Conservation (phyloP, 2,888 invertebrate genomes). For the Brachyptera risi region DNA sequence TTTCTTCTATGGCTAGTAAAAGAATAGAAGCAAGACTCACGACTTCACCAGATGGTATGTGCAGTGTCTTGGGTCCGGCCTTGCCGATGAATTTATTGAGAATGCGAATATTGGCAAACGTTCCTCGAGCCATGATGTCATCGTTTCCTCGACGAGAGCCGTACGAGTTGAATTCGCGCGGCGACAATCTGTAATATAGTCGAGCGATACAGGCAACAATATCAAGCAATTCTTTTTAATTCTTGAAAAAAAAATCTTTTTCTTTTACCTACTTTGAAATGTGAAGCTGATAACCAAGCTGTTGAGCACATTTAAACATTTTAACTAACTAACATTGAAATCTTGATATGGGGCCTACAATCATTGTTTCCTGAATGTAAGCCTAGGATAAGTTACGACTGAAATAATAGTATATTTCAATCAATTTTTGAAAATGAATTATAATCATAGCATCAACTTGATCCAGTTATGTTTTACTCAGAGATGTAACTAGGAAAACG, state of each 20-base stretch:
- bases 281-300: not conserved
- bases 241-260: too few species aligned
- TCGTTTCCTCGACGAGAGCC: constrained; percentile 97
- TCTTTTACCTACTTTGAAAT: too few species aligned
- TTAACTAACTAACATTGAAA: not conserved
- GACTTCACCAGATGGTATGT: constrained; percentile 82
- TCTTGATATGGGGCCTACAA: not conserved
- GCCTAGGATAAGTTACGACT: too few species aligned
- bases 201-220: constrained; percentile 29
- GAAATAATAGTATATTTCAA: too few species aligned
- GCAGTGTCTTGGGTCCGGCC: constrained; percentile 80
- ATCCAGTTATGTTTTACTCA: too few species aligned
- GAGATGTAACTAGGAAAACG: too few species aligned
- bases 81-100: constrained; percentile 81
- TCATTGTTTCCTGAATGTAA: too few species aligned
- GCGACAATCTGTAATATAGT: constrained; percentile 76
- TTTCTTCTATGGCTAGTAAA: too few species aligned
- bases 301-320: not conserved
- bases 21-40: constrained; percentile 43
- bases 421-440: too few species aligned
- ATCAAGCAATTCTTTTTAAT: too few species aligned
- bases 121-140: constrained; percentile 94
- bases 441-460: too few species aligned
- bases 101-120: constrained; percentile 95
- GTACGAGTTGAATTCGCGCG: constrained; percentile 96